These are phyloP conservation scores for Phalangium opilio DNA, from an alignment of 2,888 invertebrate genomes.

Conservation along the genomic window DNA sequence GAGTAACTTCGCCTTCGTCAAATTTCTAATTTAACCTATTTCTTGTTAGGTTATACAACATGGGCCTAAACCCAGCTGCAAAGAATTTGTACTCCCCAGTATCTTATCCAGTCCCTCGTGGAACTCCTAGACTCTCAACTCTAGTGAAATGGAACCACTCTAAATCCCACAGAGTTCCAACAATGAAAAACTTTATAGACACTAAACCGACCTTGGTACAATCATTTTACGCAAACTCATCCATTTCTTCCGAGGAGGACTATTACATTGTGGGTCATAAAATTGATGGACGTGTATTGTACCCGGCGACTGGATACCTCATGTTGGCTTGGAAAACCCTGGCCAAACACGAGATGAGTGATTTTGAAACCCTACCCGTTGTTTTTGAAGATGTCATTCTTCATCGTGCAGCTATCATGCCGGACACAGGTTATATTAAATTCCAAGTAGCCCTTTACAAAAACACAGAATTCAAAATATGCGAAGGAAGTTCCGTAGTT, in stretches of 20 bases:
- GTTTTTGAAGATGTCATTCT: conserved; percentile 77
- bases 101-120: conserved; percentile 22
- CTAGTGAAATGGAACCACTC: background rate
- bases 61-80: conserved; percentile 36
- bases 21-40: conserved; percentile 33
- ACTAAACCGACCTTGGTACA: background rate
- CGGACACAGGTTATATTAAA: conserved; percentile 45
- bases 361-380: conserved; percentile 58
- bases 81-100: background rate
- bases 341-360: conserved; percentile 21
- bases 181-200: conserved; percentile 35
- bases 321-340: conserved; percentile 36
- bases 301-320: conserved; percentile 37
- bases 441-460: conserved; percentile 39
- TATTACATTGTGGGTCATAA: conserved; percentile 31
- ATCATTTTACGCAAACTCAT: conserved; percentile 14
- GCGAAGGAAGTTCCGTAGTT: conserved; percentile 26
- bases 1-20: too few species aligned
- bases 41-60: conserved; percentile 35
- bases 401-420: conserved; percentile 79
- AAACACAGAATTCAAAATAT: conserved; percentile 28
- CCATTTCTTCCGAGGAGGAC: conserved; percentile 19
- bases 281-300: conserved; percentile 38
- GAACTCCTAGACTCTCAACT: background rate
- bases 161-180: conserved; percentile 33